Base-by-base conservation (phyloP, 1,140 invertebrate species). In the Pogonus chalceus region DNA sequence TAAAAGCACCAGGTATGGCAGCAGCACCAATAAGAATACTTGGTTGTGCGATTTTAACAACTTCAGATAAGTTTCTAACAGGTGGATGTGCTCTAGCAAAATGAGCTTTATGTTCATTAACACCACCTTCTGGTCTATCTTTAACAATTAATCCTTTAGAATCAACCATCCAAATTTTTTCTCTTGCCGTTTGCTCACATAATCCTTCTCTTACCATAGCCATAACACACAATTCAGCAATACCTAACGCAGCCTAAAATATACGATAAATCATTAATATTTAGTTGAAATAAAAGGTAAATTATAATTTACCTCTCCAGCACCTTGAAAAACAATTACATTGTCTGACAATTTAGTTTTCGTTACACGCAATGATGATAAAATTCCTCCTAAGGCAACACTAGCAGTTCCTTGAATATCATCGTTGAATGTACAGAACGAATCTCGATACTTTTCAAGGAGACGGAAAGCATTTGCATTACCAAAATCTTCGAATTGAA, bases 401-500 rank as follows among this genome's bases (percentile, higher is more conserved):
- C 90, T 79, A 4, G 86, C 87, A 2, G 91, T 92, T 22, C 92
- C 92, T 70, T 98, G 93, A 64, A 97, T 95, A 65, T 97, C 93
- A 64, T 96, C 92, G 72, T 98, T 97, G 68, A 98, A 96, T 3
- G 90, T 94, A 67, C 92, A 96, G 64, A 92, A 96, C 18, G 73
- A 65, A 50, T 89, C 71, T 16, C 88, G 79, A 71, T 96, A 98
- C 66, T 87, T 90, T 54, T 81, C 83, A 18, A 96, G 73, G 24
- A 96, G 74, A 12, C 85, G 74, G 71, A 95, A 94, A 2, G 95
- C 92, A 72, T 95, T 96, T 0, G 81, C 72, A 59, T 95, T 93
- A 3, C 82, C 93, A 68, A 98, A 98, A 73, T 98, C 93, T 75
- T 97, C 93, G 73, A 96, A 96, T 72, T 97, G 87, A 35, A 84